Base-by-base conservation (phyloP, 2,888 invertebrate genomes). In the Chironomus riparius region DNA sequence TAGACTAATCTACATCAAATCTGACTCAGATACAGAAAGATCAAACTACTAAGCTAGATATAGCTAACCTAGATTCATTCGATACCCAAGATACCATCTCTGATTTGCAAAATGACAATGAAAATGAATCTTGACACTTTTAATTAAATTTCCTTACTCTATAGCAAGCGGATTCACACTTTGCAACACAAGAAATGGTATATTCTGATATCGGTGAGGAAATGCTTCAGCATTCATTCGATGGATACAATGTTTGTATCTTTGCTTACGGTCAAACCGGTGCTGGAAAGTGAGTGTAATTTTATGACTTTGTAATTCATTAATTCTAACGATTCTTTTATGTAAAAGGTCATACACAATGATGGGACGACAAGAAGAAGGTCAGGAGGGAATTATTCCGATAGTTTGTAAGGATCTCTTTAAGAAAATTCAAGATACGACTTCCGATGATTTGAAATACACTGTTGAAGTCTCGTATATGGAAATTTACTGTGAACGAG, bases 261-360 rank as follows among this genome's bases (percentile, higher is more conserved):
- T 99, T 99, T 85, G 99, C 99, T 4, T 99, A 99, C 85, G 99
- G 99, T 0, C 98, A 99, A 86, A 99, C 99, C 3, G 99, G 98
- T 56, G 95, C 98, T 65, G 99, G 99, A 15, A 99, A 99, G 68
- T 68, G 15, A n/a, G 68, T 68, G 5, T 13, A 68, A 68, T 38
- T 47, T n/a, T 18, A 56, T 56, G 6, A 56, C 56, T 56, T 6
- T 1, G 10, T 38, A 38, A 38, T 38, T 38, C 38, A 38, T 38
- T 38, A 38, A 38, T 38, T 7, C 38, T 38, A 38, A 38, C 10
- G 18, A 22, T 22, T 22, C 24, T 12, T 1, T 65, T 65, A 65
- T 18, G 21, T 22, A 21, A 22, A 22, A 68, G 97, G 85, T 97
- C 97, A 0, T 99, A 98, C 84, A 99, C 98, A 65, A 99, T 99